Evolutionary conservation across 2,113 vertebrate species (phyloP), one percentile per base, ranked within the genome.

Genomic region (Bubo blakistoni): DNA sequence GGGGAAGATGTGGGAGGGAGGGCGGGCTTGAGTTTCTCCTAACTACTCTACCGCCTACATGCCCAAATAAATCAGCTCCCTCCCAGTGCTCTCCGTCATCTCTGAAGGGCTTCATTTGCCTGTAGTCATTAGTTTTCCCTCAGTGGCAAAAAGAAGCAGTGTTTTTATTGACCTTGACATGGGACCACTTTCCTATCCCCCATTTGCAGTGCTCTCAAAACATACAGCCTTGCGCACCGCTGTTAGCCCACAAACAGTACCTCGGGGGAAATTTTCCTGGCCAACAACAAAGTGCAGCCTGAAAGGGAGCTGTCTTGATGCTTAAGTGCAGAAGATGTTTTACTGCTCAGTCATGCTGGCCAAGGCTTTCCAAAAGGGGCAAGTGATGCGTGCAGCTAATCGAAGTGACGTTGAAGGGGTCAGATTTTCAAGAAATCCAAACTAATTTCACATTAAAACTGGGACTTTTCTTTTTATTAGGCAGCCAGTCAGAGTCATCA

Each of bases 51-150:
- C 88, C 4, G 2, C 96, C 96, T 92, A 94, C 95, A 27, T 57
- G 67, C 90, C 80, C 85, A 89, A 87, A 95, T 92, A 96, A 93
- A 95, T 94, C 92, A 87, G 86, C 76, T 94, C 73, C 86, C 59
- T 88, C 94, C 61, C 74, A 58, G 61, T 30, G 52, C 63, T 77
- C 69, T 61, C 69, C 4, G 0, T 44, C 83, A 51, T 71, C 81
- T 94, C 92, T 62, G 70, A 79, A 89, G 65, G 65, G 65, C 67
- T 91, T 81, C 1, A 0, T 92, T 96, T 92, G 86, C 88, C 88
- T 69, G 61, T 52, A 94, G 91, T 76, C 88, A 49, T 96, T 86
- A 90, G 38, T 86, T 94, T 94, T 94, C 82, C 38, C 42, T 81
- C 69, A 58, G 58, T 69, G 89, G 76, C 70, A 89, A 89, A 91